Percentiles rank a stretch among this genome's conserved stretches.
Evolutionary conservation across 2,888 invertebrate genomes (phyloP).

Genomic region (Taphrorychus bicolor): DNA sequence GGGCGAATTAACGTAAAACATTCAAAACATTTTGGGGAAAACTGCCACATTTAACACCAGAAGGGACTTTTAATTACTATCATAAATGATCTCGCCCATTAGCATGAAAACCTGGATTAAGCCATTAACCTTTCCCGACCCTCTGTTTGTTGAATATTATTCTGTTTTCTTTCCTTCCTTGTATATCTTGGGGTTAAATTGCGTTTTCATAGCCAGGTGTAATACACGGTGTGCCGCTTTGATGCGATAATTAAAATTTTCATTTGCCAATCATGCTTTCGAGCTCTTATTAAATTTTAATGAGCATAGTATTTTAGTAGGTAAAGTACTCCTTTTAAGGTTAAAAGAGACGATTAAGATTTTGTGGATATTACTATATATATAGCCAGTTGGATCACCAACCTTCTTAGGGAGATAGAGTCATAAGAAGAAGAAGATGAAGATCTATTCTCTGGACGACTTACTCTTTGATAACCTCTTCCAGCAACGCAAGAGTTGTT

Average conservation of each 20-base stretch:
- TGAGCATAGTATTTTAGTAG: too few relatives aligned
- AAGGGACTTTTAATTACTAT: conserved; percentile 36
- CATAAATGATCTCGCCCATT: conserved; percentile 38
- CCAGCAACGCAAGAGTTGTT: too few relatives aligned
- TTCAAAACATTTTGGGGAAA: conserved; percentile 6
- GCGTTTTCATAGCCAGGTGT: conserved; percentile 8
- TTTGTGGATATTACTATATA: too few relatives aligned
- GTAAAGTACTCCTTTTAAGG: too few relatives aligned
- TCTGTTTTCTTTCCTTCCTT: conserved; percentile 20
- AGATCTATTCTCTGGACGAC: too few relatives aligned
- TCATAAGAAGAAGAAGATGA: too few relatives aligned
- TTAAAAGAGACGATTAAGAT: too few relatives aligned
- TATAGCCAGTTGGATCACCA: too few relatives aligned
- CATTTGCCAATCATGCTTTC: neutral
- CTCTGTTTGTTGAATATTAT: conserved; percentile 35
- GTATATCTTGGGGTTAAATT: conserved; percentile 15
- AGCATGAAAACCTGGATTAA: conserved; percentile 34
- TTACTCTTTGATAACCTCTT: too few relatives aligned
- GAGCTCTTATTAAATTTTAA: neutral
- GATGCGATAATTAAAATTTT: neutral
- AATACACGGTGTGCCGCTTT: neutral
- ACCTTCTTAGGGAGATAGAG: too few relatives aligned
- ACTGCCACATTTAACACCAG: conserved; percentile 26
- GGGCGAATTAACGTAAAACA: conserved; percentile 5
- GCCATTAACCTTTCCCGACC: conserved; percentile 32